Conservation (phyloP, 2,113 vertebrate genomes). For the Rhea americana region DNA sequence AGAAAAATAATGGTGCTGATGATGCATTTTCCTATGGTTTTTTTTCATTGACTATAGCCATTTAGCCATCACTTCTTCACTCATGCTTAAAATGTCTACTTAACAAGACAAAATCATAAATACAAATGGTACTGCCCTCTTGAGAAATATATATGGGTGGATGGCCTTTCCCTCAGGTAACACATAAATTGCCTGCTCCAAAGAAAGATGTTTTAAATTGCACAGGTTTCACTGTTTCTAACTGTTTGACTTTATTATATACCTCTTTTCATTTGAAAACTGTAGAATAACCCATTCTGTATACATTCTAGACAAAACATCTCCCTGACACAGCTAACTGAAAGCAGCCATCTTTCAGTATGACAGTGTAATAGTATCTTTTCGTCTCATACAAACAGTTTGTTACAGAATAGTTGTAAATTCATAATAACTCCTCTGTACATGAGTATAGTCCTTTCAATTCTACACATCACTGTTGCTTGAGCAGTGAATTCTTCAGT, state of each 20-base stretch:
- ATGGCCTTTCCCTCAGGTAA: conserved; percentile 45
- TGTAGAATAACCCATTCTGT: conserved; percentile 18
- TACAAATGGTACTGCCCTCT: background rate
- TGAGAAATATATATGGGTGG: background rate
- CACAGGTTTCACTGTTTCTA: conserved; percentile 40
- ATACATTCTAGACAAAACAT: conserved; percentile 25
- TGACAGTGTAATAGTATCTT: conserved; percentile 45
- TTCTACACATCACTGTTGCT: background rate
- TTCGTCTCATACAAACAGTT: conserved; percentile 49
- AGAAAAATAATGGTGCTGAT: background rate
- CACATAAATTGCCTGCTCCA: background rate
- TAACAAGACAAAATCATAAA: background rate
- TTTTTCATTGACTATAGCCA: background rate
- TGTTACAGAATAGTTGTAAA: background rate
- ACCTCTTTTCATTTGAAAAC: conserved; percentile 35
- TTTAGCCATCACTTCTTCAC: background rate
- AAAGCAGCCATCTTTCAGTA: conserved; percentile 53
- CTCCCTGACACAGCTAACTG: conserved; percentile 1
- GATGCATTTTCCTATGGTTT: background rate
- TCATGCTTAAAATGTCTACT: background rate
- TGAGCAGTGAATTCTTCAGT: conserved; percentile 17
- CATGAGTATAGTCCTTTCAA: background rate
- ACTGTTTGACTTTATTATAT: conserved; percentile 16
- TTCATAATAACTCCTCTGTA: conserved; percentile 21
- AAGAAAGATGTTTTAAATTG: conserved; percentile 41